Evolutionary conservation across 2,888 invertebrate genomes (phyloP).

Genomic region (Cylindroiulus punctatus): DNA sequence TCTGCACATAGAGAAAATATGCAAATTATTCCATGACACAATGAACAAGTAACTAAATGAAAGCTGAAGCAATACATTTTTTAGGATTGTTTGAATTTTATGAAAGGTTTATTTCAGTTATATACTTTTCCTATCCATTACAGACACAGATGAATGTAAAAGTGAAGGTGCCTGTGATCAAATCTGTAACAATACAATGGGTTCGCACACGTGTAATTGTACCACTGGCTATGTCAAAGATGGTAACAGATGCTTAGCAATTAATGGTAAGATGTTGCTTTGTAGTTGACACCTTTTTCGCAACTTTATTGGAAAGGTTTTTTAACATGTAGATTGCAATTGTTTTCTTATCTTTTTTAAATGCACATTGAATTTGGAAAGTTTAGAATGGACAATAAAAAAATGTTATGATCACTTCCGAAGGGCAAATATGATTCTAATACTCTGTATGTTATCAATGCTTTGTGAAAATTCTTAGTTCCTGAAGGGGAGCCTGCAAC

Average conservation of each 20-base stretch:
- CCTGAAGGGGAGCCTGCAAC: conserved; percentile 74
- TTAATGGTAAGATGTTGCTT: conserved; percentile 74
- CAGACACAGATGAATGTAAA: conserved; percentile 82
- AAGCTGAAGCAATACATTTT: no score
- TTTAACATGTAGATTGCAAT: no score
- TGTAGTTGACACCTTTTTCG: background rate
- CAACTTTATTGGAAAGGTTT: background rate
- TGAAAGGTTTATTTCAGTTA: no score
- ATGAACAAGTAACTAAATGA: background rate
- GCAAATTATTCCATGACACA: background rate
- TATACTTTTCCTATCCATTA: conserved; percentile 55
- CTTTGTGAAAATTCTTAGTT: conserved; percentile 68
- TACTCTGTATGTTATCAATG: background rate
- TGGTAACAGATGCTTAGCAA: conserved; percentile 72
- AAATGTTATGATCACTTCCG: no score
- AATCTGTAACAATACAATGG: conserved; percentile 75
- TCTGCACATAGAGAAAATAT: background rate
- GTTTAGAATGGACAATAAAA: background rate
- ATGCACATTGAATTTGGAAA: no score
- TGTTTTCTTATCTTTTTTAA: no score
- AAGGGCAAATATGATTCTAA: no score
- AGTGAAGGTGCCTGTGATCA: conserved; percentile 79
- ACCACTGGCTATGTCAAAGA: conserved; percentile 75
- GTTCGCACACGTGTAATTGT: conserved; percentile 79
- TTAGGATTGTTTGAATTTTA: no score